A percentile compares a stretch with the other conserved stretches of the same genome.
phyloP scores from a whole-genome alignment of 2,888 invertebrate species.

The Eledona agricola region DNA sequence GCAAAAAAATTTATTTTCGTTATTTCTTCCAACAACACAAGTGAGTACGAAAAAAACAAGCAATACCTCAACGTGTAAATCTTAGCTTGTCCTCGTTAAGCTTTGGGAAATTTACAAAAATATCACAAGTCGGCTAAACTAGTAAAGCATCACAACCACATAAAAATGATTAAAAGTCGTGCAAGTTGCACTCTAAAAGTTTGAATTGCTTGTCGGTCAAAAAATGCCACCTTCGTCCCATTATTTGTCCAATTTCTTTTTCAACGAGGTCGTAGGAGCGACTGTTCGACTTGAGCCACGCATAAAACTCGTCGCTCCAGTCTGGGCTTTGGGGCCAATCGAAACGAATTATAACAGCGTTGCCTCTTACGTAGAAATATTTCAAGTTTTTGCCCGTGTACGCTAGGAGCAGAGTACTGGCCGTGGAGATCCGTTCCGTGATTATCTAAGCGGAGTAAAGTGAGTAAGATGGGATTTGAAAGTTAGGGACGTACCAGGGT shows the following conservation, averaged over 20 bases:
- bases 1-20: too few relatives aligned
- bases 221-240: slow-evolving; percentile 75
- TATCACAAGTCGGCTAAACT: slow-evolving; percentile 14
- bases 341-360: slow-evolving; percentile 75
- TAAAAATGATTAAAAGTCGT: slow-evolving; percentile 40
- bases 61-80: slow-evolving; percentile 22
- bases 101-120: slow-evolving; percentile 26
- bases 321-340: slow-evolving; percentile 74
- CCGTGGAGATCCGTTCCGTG: slow-evolving; percentile 80
- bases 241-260: slow-evolving; percentile 72
- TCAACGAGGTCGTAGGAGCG: slow-evolving; percentile 72
- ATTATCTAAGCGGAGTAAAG: slow-evolving; percentile 65
- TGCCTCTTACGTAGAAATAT: slow-evolving; percentile 72
- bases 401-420: slow-evolving; percentile 77
- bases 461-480: slow-evolving; percentile 22
- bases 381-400: slow-evolving; percentile 70
- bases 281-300: slow-evolving; percentile 71
- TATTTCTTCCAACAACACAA: too few relatives aligned
- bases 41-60: too few relatives aligned
- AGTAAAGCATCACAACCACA: slow-evolving; percentile 11
- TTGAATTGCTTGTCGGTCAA: slow-evolving; percentile 72
- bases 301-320: slow-evolving; percentile 73
- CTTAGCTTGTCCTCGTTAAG: slow-evolving; percentile 15
- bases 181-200: slow-evolving; percentile 60
- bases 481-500: slow-evolving; percentile 68